Base-by-base conservation (phyloP, 2,888 invertebrate species). In the Mimas tiliae region DNA sequence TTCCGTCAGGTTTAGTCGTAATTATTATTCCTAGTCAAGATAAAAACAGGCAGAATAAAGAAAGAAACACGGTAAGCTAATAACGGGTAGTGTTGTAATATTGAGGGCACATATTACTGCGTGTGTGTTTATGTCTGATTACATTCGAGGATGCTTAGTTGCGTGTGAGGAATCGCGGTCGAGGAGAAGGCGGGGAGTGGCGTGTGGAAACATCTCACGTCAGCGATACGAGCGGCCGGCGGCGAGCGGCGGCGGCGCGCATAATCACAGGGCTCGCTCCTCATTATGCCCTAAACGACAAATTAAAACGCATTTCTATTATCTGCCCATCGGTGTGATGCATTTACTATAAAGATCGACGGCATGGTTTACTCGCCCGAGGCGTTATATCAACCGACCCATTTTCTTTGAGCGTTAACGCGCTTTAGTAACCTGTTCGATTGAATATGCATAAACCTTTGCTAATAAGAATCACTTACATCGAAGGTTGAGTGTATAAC, bases 251-350 rank as follows among this genome's bases (percentile, higher is more conserved):
- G 93, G 93, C 90, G 88, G 88, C 84, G 83, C 83, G 83, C 85
- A 84, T 95, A 94, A 95, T 95, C 93, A 94, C 94, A 94, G 94
- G 92, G 90, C 93, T 76, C 81, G 83, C 81, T 84, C 82, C 90
- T 93, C 92, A 94, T 94, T 94, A 93, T 91, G 84, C 89, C 89
- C 90, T 93, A 93, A 93, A 93, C 93, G 93, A 93, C 93, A 93
- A 93, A 93, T 93, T 93, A 93, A 93, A 92, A 88, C 90, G 91
- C 90, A 86, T 91, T 93, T 93, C 93, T 93, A 93, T 93, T 93
- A 93, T 92, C 91, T 88, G 86, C 74, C 89, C 88, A 87, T 87
- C 87, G 87, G 86, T 87, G 84, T 88, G 87, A 87, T 85, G 82
- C 82, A 82, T 80, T 58, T 58, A 58, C 58, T 58, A 58, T 58